phyloP scores from a whole-genome alignment of 2,113 vertebrate species.

The Andinoacara biseriatus region DNA sequence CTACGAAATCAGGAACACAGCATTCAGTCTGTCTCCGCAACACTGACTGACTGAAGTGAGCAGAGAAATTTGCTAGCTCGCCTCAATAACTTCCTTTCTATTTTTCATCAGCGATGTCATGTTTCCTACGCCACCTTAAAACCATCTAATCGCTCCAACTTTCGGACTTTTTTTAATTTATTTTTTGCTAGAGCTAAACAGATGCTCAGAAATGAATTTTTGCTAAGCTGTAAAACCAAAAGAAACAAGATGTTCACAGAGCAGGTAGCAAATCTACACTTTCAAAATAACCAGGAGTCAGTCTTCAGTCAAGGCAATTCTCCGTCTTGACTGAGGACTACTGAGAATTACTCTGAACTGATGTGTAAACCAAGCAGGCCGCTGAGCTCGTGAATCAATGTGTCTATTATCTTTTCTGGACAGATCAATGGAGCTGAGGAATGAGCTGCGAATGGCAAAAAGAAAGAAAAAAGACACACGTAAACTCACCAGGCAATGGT shows the following conservation, averaged over 20 bases:
- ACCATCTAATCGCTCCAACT: background rate
- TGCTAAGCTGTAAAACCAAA: background rate
- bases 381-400: constrained; percentile 76
- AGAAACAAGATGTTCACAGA: background rate
- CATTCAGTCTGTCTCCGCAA: constrained; percentile 5
- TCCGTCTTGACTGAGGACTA: constrained; percentile 45
- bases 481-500: constrained; percentile 20
- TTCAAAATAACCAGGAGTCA: constrained; percentile 13
- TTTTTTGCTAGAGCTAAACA: background rate
- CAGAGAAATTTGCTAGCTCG: background rate
- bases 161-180: background rate
- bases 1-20: constrained; percentile 15
- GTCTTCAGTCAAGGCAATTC: constrained; percentile 46
- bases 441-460: constrained; percentile 55
- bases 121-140: background rate
- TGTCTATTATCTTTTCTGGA: constrained; percentile 73
- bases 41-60: background rate
- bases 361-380: constrained; percentile 71
- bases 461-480: background rate
- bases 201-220: constrained; percentile 11
- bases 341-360: constrained; percentile 63
- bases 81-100: constrained; percentile 7
- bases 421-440: constrained; percentile 67
- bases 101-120: constrained; percentile 14
- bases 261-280: background rate